Evolutionary conservation across 2,797 vertebrate species (phyloP), one percentile per base, ranked within the genome.

Genomic region (Botia kubotai): DNA sequence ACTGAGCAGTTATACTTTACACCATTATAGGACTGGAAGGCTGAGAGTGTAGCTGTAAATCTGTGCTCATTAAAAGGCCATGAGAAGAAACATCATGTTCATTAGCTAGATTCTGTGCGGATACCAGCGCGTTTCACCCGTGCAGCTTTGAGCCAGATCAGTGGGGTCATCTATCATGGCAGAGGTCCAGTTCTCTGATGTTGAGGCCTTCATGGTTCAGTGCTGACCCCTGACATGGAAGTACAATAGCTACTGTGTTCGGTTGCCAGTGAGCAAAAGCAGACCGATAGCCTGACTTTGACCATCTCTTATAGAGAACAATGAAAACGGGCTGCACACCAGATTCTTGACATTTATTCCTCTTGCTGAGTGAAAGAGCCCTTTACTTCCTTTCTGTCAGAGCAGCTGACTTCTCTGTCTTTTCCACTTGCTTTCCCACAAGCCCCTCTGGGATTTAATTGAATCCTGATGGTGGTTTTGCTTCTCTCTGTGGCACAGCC

Each of bases 201-300:
- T 79, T 26, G 85, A 86, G 81, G 48, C 75, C 86, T 13, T 79
- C 88, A 90, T 91, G 89, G 87, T 86, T 89, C 80, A 69, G 87
- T 66, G 5, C 33, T 85, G 90, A 91, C 88, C 89, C 91, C 78
- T 91, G 19, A 89, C 88, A 88, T 55, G 60, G 72, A 72, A 36
- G 73, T 55, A 76, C 79, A 67, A 2, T 82, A 48, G 62, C 68
- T 86, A 87, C 86, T 89, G 84, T 72, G 80, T 77, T 55, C 21
- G 6, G 19, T 76, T 69, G 85, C 82, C 75, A 77, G 66, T 60
- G 67, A 76, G 70, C 75, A 65, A 75, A 43, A 79, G 72, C 75
- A 68, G 48, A 68, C 76, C 57, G 21, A 60, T 67, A 48, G 60
- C 43, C 11, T 65, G 67, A 63, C 63, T 82, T 72, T 82, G 68